Base-by-base conservation (phyloP, 2,797 vertebrate genomes). In the Myripristis jacobus region DNA sequence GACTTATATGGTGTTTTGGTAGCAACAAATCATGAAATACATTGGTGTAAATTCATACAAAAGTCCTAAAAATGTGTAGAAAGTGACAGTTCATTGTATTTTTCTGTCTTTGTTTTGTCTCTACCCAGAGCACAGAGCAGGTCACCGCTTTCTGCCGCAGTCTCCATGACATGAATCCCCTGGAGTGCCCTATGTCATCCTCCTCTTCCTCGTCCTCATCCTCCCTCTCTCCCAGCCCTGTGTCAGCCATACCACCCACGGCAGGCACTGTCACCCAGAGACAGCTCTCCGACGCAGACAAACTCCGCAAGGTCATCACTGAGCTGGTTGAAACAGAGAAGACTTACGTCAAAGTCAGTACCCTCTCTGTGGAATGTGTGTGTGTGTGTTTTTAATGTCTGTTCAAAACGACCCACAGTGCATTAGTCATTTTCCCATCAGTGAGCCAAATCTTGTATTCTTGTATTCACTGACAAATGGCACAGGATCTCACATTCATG, bases 261-360 rank as follows among this genome's bases (percentile, higher is more conserved):
- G 62, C 70, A 3, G 85, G 73, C 15, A 72, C 92, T 16, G 90
- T 94, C 47, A 88, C 95, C 61, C 95, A 94, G 79, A 93, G 96
- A 24, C 97, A 98, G 66, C 95, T 99, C 54, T 97, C 98, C 0
- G 96, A 99, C 0, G 96, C 97, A 0, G 98, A 99, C 90, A 98
- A 99, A 81, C 94, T 99, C 46, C 95, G 98, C 78, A 99, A 99
- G 82, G 97, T 99, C 73, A 98, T 99, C 92, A 96, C 93, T 11
- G 98, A 99, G 83, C 94, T 99, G 10, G 95, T 99, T 65, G 96
- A 98, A 92, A 99, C 98, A 0, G 98, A 99, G 79, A 96, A 96
- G 87, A 98, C 98, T 52, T 99, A 99, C 0, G 98, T 98, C 83
- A 98, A 98, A 88, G 98, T 99, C 43, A 77, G 89, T 82, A 22